Conservation (phyloP, 2,888 invertebrate genomes). For the Macaria liturata region DNA sequence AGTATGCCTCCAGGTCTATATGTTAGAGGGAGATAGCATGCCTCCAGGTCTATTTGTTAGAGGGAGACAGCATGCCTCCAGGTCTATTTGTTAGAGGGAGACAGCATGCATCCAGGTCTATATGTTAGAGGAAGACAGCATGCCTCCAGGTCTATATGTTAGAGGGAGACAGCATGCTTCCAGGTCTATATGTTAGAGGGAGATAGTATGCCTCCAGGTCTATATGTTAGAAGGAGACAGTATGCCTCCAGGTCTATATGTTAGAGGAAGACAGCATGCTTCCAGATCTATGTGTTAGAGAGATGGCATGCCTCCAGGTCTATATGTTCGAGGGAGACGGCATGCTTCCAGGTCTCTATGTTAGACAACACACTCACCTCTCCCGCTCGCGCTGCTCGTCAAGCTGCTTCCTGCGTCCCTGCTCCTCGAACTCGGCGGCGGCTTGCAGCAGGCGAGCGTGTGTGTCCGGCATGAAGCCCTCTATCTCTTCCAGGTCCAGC, state of each 20-base stretch:
- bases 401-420: conserved; percentile 78
- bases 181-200: too few relatives aligned
- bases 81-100: too few relatives aligned
- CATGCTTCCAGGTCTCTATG: background rate
- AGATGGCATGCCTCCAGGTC: too few relatives aligned
- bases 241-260: background rate
- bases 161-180: too few relatives aligned
- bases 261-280: background rate
- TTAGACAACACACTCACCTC: conserved; percentile 49
- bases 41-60: too few relatives aligned
- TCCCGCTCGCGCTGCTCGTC: conserved; percentile 80
- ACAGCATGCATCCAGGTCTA: too few relatives aligned
- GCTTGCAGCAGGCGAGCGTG: conserved; percentile 88
- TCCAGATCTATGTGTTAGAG: background rate
- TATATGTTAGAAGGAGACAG: background rate
- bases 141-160: too few relatives aligned
- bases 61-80: too few relatives aligned
- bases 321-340: background rate
- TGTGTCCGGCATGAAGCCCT: conserved; percentile 88
- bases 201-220: too few relatives aligned
- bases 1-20: too few relatives aligned
- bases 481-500: conserved; percentile 95
- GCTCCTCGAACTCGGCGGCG: conserved; percentile 89
- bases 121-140: too few relatives aligned
- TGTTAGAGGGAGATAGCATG: too few relatives aligned